phyloP scores from a whole-genome alignment of 2,888 invertebrate species.

The Gibbula magus region DNA sequence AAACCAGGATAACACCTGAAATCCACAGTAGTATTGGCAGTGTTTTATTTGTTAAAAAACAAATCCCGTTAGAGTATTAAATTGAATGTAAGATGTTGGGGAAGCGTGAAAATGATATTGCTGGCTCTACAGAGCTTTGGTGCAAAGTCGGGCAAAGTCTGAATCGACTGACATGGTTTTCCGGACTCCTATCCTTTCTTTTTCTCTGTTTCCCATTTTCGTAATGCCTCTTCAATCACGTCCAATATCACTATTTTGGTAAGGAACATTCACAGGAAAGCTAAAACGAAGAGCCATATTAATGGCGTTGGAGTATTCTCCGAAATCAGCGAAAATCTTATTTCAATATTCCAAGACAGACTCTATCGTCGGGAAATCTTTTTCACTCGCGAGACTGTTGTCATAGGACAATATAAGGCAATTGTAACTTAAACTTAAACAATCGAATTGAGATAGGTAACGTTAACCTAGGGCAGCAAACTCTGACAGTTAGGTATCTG shows the following conservation, averaged over 20 bases:
- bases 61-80: too few species aligned
- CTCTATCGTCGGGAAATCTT: constrained; percentile 24
- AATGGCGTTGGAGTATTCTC: not conserved
- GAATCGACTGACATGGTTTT: not conserved
- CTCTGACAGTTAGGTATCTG: too few species aligned
- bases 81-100: too few species aligned
- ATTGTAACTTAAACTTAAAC: too few species aligned
- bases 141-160: not conserved
- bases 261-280: constrained; percentile 21
- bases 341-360: constrained; percentile 26
- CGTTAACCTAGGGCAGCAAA: too few species aligned
- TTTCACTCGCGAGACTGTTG: constrained; percentile 18
- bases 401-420: too few species aligned
- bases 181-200: not conserved
- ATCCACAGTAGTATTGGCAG: too few species aligned
- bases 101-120: too few species aligned
- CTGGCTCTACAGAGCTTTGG: too few species aligned
- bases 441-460: too few species aligned
- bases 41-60: too few species aligned
- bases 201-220: constrained; percentile 3
- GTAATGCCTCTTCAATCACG: constrained; percentile 18
- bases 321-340: constrained; percentile 23
- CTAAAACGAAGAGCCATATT: constrained; percentile 26
- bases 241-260: constrained; percentile 21
- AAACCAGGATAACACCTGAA: too few species aligned